phyloP scores from a whole-genome alignment of 1,140 invertebrate species.

The Rhyacophila brunnea region DNA sequence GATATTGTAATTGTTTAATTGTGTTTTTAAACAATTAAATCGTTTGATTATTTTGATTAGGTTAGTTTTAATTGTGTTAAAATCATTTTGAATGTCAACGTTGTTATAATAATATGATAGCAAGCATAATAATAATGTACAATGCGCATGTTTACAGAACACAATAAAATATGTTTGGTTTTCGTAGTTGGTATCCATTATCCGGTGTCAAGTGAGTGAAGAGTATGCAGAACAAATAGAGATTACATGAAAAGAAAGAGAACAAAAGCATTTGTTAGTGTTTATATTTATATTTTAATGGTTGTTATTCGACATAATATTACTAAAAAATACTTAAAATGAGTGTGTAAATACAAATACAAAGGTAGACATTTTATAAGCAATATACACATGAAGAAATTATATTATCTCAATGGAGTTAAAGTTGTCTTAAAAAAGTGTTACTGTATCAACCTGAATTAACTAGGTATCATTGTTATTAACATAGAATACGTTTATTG shows the following conservation, averaged over 20 bases:
- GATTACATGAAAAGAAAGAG: constrained; percentile 60
- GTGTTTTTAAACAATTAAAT: not conserved
- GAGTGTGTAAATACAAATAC: too few relatives aligned
- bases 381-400: too few relatives aligned
- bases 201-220: constrained; percentile 28
- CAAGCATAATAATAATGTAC: constrained; percentile 27
- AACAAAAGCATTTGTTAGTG: constrained; percentile 56
- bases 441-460: too few relatives aligned
- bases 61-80: not conserved
- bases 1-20: too few relatives aligned
- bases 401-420: too few relatives aligned
- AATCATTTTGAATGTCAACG: constrained; percentile 3
- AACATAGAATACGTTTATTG: too few relatives aligned
- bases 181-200: constrained; percentile 11
- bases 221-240: constrained; percentile 38
- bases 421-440: too few relatives aligned
- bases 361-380: too few relatives aligned
- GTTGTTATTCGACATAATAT: too few relatives aligned
- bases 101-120: constrained; percentile 9
- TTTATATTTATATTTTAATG: constrained; percentile 23
- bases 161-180: not conserved
- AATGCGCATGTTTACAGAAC: constrained; percentile 23
- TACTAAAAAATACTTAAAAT: not conserved
- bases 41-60: not conserved
- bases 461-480: too few relatives aligned